Evolutionary conservation across 2,888 invertebrate genomes (phyloP), one percentile per base, ranked within the genome.

Genomic region (Apamea epomidion): DNA sequence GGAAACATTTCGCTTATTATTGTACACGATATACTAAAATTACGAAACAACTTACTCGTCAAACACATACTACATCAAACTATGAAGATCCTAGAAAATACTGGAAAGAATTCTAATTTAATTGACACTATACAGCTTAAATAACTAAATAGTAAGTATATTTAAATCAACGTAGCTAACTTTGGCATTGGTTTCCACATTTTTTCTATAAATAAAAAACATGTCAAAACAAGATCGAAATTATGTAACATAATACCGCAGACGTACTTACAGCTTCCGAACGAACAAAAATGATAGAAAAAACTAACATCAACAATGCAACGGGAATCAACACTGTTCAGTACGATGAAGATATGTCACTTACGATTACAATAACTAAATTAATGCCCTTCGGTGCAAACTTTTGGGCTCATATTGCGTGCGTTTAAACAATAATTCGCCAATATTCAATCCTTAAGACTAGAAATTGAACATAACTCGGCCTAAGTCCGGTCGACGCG

Each of bases 151-250:
- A 92, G 92, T 94, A 95, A 90, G 87, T 92, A 76, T 93, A 94
- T 85, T 85, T 80, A 95, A 96, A 95, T 95, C 96, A 97, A 97
- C 96, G 94, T 96, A 96, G 96, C 96, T 97, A 97, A 96, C 97
- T 97, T 97, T 97, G 97, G 97, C 97, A 97, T 97, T 96, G 94
- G 96, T 96, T 97, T 96, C 94, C 95, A 94, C 94, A 94, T 94
- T 94, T 92, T 91, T 94, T 94, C 93, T 94, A 95, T 93, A 94
- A 95, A 95, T 94, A 95, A 95, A 90, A 96, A 97, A 96, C 94
- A 95, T 94, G 93, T 95, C 94, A 95, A 96, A 97, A 96, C 95
- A 95, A 94, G 92, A 93, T 95, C 92, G 94, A 95, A 94, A 94
- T 92, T 93, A 92, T 91, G 90, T 94, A 96, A 96, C 95, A 93